phyloP scores from a whole-genome alignment of 2,888 invertebrate species.

The Leptinotarsa rubiginosa region DNA sequence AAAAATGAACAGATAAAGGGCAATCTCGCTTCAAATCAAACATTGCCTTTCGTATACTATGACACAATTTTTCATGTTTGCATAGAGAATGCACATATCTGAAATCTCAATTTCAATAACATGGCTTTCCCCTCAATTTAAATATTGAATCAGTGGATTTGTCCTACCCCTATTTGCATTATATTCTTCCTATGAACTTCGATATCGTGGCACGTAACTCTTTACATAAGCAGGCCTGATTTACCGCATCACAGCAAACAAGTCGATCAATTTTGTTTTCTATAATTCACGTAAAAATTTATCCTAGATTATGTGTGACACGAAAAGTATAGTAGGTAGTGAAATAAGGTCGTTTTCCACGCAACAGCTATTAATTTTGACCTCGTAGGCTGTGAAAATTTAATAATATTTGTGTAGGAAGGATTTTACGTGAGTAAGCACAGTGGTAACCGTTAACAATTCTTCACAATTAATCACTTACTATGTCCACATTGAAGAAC shows the following conservation, averaged over 20 bases:
- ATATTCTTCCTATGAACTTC: not conserved
- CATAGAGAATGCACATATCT: no score
- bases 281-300: slow-evolving; percentile 11
- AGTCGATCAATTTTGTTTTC: slow-evolving; percentile 6
- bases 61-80: no score
- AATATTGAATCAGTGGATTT: no score
- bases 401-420: not conserved
- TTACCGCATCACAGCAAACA: slow-evolving; percentile 19
- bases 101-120: no score
- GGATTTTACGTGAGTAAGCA: not conserved
- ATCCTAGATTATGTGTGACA: slow-evolving; percentile 4
- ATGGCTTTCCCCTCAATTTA: no score
- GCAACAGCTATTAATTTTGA: slow-evolving; percentile 13
- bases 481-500: no score
- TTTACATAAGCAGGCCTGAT: not conserved
- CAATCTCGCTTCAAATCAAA: no score
- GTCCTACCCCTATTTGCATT: not conserved
- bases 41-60: no score
- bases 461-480: no score
- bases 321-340: not conserved
- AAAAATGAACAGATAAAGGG: no score
- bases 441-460: not conserved
- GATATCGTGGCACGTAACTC: not conserved
- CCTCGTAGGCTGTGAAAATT: not conserved
- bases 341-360: slow-evolving; percentile 14